Conservation (phyloP, 2,888 invertebrate genomes). For the Ypsolopha sequella region DNA sequence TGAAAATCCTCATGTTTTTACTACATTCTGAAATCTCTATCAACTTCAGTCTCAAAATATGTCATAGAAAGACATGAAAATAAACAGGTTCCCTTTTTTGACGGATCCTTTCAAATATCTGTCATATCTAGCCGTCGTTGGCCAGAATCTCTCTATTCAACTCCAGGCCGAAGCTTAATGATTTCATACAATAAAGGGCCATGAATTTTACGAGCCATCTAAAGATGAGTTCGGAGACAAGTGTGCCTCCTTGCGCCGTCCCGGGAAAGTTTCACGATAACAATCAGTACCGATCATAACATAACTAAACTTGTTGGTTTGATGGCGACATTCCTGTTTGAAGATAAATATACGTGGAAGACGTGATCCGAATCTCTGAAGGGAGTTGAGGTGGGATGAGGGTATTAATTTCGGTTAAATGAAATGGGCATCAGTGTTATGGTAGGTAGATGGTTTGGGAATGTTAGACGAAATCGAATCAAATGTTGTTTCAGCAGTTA, state of each 20-base stretch:
- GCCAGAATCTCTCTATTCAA: slow-evolving; percentile 1
- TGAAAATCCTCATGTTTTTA: too few species aligned
- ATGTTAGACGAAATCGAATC: too few species aligned
- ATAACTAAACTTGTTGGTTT: slow-evolving; percentile 4
- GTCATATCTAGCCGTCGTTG: too few species aligned
- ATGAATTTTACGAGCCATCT: slow-evolving; percentile 5
- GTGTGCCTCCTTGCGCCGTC: not conserved
- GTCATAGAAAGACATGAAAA: too few species aligned
- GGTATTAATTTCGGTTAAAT: not conserved
- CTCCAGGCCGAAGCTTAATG: not conserved
- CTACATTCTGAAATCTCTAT: too few species aligned
- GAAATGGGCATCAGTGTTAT: not conserved
- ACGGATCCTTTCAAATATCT: too few species aligned
- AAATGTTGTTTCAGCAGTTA: too few species aligned
- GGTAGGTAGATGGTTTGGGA: too few species aligned
- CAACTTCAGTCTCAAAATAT: too few species aligned
- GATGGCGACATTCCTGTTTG: slow-evolving; percentile 6
- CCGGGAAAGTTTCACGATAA: slow-evolving; percentile 6
- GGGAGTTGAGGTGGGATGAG: not conserved
- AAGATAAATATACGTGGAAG: not conserved
- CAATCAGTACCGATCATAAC: slow-evolving; percentile 7
- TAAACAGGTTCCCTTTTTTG: too few species aligned
- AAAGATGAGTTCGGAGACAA: slow-evolving; percentile 6
- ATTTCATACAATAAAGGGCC: not conserved
- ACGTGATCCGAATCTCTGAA: not conserved